Evolutionary conservation across 2,888 invertebrate species (phyloP).

Genomic region (Hypomecis atomaria): DNA sequence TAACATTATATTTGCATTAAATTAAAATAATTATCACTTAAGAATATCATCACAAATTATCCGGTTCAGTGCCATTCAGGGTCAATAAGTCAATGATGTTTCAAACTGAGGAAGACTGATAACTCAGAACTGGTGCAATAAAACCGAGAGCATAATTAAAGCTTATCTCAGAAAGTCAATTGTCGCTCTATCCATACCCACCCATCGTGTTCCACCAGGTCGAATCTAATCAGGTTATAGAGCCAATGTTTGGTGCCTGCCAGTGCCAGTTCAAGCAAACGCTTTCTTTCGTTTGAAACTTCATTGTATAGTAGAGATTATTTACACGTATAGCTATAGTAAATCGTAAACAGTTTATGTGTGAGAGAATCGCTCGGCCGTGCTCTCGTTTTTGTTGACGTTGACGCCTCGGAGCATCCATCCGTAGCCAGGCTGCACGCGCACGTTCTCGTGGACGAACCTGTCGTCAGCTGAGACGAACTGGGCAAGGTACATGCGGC

Average conservation of each 20-base stretch:
- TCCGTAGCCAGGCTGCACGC: conserved; percentile 78
- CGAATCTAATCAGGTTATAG: too few relatives aligned
- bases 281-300: too few relatives aligned
- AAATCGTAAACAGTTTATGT: conserved; percentile 6
- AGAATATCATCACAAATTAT: conserved; percentile 8
- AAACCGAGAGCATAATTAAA: too few relatives aligned
- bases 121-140: too few relatives aligned
- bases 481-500: conserved; percentile 84
- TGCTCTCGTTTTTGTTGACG: conserved; percentile 53
- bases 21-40: conserved; percentile 5
- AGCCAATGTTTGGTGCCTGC: too few relatives aligned
- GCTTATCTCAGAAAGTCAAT: too few relatives aligned
- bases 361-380: conserved; percentile 40
- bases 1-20: conserved; percentile 30
- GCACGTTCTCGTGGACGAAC: conserved; percentile 51
- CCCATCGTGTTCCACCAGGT: too few relatives aligned
- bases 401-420: conserved; percentile 82
- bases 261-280: too few relatives aligned
- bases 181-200: too few relatives aligned
- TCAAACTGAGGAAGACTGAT: too few relatives aligned
- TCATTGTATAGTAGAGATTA: neutral
- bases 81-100: conserved; percentile 1
- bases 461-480: conserved; percentile 81
- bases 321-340: neutral
- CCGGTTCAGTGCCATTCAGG: conserved; percentile 13